These are phyloP conservation scores for Tuta absoluta DNA, from an alignment of 2,888 invertebrate genomes.

Conservation along the genomic window DNA sequence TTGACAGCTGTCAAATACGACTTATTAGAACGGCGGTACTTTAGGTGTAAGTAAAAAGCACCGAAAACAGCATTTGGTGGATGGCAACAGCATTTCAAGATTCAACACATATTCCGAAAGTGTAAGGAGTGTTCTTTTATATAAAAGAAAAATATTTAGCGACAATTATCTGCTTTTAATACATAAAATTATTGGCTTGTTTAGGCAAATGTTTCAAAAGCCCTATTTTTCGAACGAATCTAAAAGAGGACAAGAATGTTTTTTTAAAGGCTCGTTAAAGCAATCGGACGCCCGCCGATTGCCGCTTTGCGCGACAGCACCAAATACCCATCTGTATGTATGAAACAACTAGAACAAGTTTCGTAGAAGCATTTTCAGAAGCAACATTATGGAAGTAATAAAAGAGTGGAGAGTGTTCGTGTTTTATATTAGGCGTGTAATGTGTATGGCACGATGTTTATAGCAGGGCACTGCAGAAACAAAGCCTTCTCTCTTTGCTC, in stretches of 20 bases:
- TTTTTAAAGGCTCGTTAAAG: neutral
- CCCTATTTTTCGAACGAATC: too few species aligned
- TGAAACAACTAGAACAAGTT: constrained; percentile 39
- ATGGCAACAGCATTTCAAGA: too few species aligned
- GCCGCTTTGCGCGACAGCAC: neutral
- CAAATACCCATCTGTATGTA: neutral
- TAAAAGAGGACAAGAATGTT: neutral
- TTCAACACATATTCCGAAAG: too few species aligned
- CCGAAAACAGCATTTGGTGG: too few species aligned
- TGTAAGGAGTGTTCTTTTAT: too few species aligned
- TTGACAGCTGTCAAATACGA: too few species aligned
- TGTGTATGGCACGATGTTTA: constrained; percentile 46
- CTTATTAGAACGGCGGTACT: too few species aligned
- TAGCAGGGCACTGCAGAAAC: constrained; percentile 38
- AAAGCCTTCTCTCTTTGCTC: constrained; percentile 34
- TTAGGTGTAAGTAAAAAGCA: too few species aligned
- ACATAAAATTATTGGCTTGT: too few species aligned
- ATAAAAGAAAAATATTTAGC: too few species aligned
- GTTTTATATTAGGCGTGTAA: constrained; percentile 50
- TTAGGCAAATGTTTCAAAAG: too few species aligned
- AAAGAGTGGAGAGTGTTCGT: constrained; percentile 42
- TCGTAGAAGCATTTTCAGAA: constrained; percentile 45
- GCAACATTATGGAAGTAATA: constrained; percentile 52
- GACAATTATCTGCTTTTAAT: too few species aligned
- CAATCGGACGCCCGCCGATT: neutral